These are phyloP conservation scores for Polydrusus pterygomalis DNA, from an alignment of 2,888 invertebrate genomes.

Conservation along the genomic window DNA sequence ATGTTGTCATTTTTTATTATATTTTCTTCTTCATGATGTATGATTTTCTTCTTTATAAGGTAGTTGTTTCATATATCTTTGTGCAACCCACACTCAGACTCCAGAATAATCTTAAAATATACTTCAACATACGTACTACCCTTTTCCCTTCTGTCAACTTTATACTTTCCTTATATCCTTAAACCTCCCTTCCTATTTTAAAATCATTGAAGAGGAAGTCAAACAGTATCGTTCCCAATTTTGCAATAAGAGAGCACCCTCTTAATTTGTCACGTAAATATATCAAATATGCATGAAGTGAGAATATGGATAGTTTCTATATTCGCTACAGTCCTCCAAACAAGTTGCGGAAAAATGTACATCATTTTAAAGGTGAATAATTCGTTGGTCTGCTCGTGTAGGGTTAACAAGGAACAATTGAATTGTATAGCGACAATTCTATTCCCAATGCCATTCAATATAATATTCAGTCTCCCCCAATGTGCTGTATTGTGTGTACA, in stretches of 20 bases:
- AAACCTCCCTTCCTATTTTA: slow-evolving; percentile 37
- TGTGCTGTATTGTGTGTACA: slow-evolving; percentile 66
- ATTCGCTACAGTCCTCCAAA: slow-evolving; percentile 63
- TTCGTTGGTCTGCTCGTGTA: slow-evolving; percentile 65
- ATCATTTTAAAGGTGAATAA: slow-evolving; percentile 2
- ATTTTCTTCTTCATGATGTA: too few relatives aligned
- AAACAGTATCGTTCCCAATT: slow-evolving; percentile 69
- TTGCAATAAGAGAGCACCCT: slow-evolving; percentile 63
- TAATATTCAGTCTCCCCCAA: slow-evolving; percentile 68
- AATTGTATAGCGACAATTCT: slow-evolving; percentile 69
- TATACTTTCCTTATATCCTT: background rate
- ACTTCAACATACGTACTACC: too few relatives aligned
- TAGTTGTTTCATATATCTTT: too few relatives aligned
- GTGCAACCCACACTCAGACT: too few relatives aligned
- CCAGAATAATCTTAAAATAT: too few relatives aligned
- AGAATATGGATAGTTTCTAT: slow-evolving; percentile 68
- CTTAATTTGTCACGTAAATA: slow-evolving; percentile 72
- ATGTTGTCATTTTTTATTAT: too few relatives aligned
- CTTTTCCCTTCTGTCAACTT: background rate
- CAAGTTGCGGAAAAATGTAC: slow-evolving; percentile 36
- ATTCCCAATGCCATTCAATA: slow-evolving; percentile 68
- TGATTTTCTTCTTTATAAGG: too few relatives aligned
- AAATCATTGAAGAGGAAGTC: slow-evolving; percentile 60
- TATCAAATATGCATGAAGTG: slow-evolving; percentile 72
- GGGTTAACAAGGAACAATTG: slow-evolving; percentile 73